Conservation (phyloP, 2,113 vertebrate species). For the Bostrychus sinensis region DNA sequence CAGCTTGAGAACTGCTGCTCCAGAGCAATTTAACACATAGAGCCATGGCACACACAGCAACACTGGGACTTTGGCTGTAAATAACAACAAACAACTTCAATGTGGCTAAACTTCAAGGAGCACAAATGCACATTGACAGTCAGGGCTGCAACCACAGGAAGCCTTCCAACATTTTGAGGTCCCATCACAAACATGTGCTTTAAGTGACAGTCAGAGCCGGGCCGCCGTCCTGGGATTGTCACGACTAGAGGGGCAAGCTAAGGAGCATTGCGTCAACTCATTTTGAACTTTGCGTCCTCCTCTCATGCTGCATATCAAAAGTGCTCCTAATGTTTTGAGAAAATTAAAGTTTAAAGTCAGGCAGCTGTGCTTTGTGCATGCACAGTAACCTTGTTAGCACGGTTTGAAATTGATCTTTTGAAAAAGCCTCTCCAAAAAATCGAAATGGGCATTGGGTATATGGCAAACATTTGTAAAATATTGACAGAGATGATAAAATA, state of each 20-base stretch:
- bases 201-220: slow-evolving; percentile 58
- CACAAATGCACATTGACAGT: slow-evolving; percentile 69
- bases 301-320: slow-evolving; percentile 51
- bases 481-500: slow-evolving; percentile 2
- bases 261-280: slow-evolving; percentile 37
- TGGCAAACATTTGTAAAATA: slow-evolving; percentile 12
- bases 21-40: slow-evolving; percentile 12
- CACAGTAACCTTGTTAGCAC: slow-evolving; percentile 34
- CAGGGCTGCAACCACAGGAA: slow-evolving; percentile 61
- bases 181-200: slow-evolving; percentile 48
- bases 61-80: slow-evolving; percentile 50
- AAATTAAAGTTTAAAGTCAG: slow-evolving; percentile 37
- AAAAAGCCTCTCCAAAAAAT: slow-evolving; percentile 21
- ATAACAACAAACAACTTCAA: slow-evolving; percentile 61
- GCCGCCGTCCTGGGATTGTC: slow-evolving; percentile 44
- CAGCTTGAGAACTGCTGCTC: no score
- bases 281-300: slow-evolving; percentile 33
- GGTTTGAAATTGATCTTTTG: slow-evolving; percentile 26
- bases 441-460: neutral
- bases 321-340: slow-evolving; percentile 32
- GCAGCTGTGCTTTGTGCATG: slow-evolving; percentile 21
- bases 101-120: slow-evolving; percentile 48
- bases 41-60: slow-evolving; percentile 18
- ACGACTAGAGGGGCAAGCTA: slow-evolving; percentile 33
- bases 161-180: slow-evolving; percentile 55